Percentiles rank a stretch among this genome's conserved stretches.
phyloP scores from a whole-genome alignment of 2,888 invertebrate species.

The Iselma pallidipennis region DNA sequence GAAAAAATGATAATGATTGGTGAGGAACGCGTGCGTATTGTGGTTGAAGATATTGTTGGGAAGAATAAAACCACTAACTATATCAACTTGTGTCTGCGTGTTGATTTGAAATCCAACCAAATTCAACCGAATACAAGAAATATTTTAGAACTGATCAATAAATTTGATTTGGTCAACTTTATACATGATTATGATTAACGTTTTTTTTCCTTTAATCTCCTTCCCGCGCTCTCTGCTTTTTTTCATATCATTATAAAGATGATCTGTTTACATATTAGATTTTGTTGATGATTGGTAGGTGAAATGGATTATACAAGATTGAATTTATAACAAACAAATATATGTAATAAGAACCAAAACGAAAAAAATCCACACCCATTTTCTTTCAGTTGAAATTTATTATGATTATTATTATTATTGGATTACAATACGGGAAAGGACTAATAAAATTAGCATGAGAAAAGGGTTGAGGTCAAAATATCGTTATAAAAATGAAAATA shows the following conservation, averaged over 20 bases:
- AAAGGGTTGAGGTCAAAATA: too few species aligned
- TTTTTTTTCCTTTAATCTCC: background rate
- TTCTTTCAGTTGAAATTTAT: too few species aligned
- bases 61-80: slow-evolving; percentile 38
- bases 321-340: background rate
- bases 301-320: slow-evolving; percentile 33
- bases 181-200: background rate
- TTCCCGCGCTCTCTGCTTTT: slow-evolving; percentile 13
- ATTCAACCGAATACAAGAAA: slow-evolving; percentile 1
- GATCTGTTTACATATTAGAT: slow-evolving; percentile 40
- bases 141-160: background rate
- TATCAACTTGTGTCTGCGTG: slow-evolving; percentile 35
- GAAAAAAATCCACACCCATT: background rate
- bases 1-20: background rate
- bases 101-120: background rate
- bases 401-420: too few species aligned
- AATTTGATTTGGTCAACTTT: background rate
- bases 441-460: too few species aligned
- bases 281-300: slow-evolving; percentile 35
- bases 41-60: slow-evolving; percentile 31
- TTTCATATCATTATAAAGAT: background rate
- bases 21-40: slow-evolving; percentile 41
- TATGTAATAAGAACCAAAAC: too few species aligned
- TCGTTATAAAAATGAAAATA: too few species aligned
- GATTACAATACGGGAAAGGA: too few species aligned